Conservation (phyloP, 2,888 invertebrate genomes). For the Calliscelio sp. region DNA sequence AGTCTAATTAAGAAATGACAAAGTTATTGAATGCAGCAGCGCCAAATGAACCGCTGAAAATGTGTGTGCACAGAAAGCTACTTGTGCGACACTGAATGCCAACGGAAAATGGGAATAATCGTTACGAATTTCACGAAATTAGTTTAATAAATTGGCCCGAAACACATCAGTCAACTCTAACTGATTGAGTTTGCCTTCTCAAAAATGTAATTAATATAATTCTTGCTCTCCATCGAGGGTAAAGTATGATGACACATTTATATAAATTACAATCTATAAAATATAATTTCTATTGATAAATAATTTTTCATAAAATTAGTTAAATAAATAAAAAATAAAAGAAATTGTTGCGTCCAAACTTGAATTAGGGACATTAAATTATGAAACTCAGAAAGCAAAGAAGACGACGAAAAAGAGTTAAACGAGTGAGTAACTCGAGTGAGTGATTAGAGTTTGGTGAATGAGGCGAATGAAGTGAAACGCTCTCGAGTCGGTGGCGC, state of each 20-base stretch:
- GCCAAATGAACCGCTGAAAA: slow-evolving; percentile 48
- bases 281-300: too few species aligned
- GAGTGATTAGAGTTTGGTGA: slow-evolving; percentile 80
- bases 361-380: too few species aligned
- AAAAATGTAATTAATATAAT: slow-evolving; percentile 56
- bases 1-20: slow-evolving; percentile 58
- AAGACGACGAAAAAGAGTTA: slow-evolving; percentile 28
- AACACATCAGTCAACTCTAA: slow-evolving; percentile 35
- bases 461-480: slow-evolving; percentile 82
- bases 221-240: too few species aligned
- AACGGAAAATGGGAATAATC: slow-evolving; percentile 48
- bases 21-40: slow-evolving; percentile 53
- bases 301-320: too few species aligned
- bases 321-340: too few species aligned
- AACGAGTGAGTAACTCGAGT: slow-evolving; percentile 77
- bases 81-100: slow-evolving; percentile 13
- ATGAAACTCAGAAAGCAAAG: not conserved
- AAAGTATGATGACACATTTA: too few species aligned
- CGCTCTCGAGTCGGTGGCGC: slow-evolving; percentile 79
- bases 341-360: too few species aligned
- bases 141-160: slow-evolving; percentile 59
- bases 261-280: too few species aligned
- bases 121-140: slow-evolving; percentile 60
- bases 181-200: slow-evolving; percentile 25
- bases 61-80: slow-evolving; percentile 16